Conservation (phyloP, 2,113 vertebrate genomes). For the Rhea americana region DNA sequence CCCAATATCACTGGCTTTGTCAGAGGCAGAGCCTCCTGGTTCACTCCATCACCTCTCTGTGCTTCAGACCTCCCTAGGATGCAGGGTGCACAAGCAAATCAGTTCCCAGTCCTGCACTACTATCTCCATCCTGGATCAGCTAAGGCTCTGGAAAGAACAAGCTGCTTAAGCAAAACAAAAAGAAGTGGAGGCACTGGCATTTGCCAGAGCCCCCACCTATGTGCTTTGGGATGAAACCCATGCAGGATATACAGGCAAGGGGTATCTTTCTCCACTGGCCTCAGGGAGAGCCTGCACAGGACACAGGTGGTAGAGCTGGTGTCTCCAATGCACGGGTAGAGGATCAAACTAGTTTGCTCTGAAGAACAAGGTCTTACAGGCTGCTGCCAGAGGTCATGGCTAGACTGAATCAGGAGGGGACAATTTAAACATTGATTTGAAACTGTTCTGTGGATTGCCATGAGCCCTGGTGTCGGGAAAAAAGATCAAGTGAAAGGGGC, state of each 20-base stretch:
- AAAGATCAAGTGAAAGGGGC: not conserved
- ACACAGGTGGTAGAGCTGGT: not conserved
- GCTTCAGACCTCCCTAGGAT: not conserved
- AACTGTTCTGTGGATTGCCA: not conserved
- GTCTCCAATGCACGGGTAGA: not conserved
- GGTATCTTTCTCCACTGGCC: not conserved
- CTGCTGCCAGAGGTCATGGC: not conserved
- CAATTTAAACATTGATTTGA: not conserved
- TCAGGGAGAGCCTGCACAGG: not conserved
- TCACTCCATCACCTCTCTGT: not conserved
- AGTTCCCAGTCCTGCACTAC: not conserved
- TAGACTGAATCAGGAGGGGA: not conserved
- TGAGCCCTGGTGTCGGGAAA: not conserved
- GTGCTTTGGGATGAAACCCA: not conserved
- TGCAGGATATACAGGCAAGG: not conserved
- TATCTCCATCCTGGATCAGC: not conserved
- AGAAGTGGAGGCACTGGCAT: accelerated
- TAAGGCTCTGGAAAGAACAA: not conserved
- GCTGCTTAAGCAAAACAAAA: not conserved
- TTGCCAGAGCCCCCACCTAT: not conserved
- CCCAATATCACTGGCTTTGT: not conserved
- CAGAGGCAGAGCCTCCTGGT: not conserved
- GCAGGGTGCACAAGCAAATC: not conserved
- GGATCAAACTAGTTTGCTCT: not conserved
- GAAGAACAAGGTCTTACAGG: not conserved